A percentile compares a stretch with the other conserved stretches of the same genome.
These are phyloP conservation scores for Helicoverpa zea DNA, from an alignment of 1,140 invertebrate genomes.

Conservation along the genomic window DNA sequence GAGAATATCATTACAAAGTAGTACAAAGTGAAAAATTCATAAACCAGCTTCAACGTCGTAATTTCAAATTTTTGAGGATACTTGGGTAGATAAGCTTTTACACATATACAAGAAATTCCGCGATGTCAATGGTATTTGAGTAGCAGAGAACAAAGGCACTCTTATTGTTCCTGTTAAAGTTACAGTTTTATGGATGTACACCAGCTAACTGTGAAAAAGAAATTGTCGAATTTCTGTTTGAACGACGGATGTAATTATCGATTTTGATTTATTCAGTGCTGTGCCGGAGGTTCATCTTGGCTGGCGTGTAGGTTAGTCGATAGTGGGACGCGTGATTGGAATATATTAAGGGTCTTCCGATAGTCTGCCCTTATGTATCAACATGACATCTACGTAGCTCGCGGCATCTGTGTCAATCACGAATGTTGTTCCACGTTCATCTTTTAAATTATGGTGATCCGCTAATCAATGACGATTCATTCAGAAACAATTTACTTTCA, in stretches of 20 bases:
- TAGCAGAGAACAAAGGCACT: neutral
- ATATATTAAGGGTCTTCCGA: slow-evolving; percentile 62
- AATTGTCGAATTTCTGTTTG: no score
- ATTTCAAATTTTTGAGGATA: slow-evolving; percentile 18
- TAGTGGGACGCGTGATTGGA: slow-evolving; percentile 61
- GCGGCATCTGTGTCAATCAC: neutral
- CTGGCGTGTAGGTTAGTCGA: slow-evolving; percentile 35
- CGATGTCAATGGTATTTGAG: slow-evolving; percentile 1
- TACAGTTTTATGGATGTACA: no score
- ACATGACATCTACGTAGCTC: neutral
- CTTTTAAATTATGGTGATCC: neutral
- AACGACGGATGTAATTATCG: neutral
- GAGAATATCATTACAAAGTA: slow-evolving; percentile 37
- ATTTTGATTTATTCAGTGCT: slow-evolving; percentile 4
- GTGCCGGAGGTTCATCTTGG: neutral
- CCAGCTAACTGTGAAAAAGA: no score
- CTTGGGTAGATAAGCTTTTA: slow-evolving; percentile 12
- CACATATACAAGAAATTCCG: neutral
- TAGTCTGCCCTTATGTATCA: slow-evolving; percentile 8
- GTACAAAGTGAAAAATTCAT: slow-evolving; percentile 32
- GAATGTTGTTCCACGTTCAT: no score
- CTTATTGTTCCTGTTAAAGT: neutral
- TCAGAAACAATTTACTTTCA: no score
- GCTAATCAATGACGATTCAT: no score
- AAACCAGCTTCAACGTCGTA: slow-evolving; percentile 16